A percentile compares a stretch with the other conserved stretches of the same genome.
Conservation (phyloP, 1,140 invertebrate genomes). For the Lycorma delicatula region DNA sequence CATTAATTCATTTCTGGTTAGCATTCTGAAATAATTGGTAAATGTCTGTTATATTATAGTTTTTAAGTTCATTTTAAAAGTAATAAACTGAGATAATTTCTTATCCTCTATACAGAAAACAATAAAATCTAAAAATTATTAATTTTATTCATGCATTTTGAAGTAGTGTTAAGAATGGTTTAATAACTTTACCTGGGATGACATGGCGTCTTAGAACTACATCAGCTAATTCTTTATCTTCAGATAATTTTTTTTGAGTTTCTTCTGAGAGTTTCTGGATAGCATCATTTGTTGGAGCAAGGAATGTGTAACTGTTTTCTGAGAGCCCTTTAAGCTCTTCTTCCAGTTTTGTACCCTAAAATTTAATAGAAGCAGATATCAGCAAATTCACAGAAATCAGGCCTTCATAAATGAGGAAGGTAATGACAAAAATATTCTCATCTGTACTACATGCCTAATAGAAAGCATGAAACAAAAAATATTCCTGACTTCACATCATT, state of each 20-base stretch:
- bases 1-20: too few relatives aligned
- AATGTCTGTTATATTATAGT: too few relatives aligned
- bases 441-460: neutral
- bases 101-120: too few relatives aligned
- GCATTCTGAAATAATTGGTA: too few relatives aligned
- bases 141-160: too few relatives aligned
- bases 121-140: too few relatives aligned
- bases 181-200: constrained; percentile 32
- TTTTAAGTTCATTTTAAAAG: too few relatives aligned
- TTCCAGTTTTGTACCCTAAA: constrained; percentile 37
- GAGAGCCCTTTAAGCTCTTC: constrained; percentile 31
- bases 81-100: too few relatives aligned
- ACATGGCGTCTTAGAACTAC: constrained; percentile 39
- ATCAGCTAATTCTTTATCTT: constrained; percentile 36
- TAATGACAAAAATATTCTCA: neutral
- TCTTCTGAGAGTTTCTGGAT: constrained; percentile 38
- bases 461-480: neutral
- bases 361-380: constrained; percentile 8
- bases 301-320: constrained; percentile 37
- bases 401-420: neutral
- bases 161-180: neutral
- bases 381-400: neutral
- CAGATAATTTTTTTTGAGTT: constrained; percentile 33
- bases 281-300: constrained; percentile 40
- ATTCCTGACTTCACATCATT: neutral